phyloP scores from a whole-genome alignment of 2,888 invertebrate genomes.

The Aphodius sticticus region DNA sequence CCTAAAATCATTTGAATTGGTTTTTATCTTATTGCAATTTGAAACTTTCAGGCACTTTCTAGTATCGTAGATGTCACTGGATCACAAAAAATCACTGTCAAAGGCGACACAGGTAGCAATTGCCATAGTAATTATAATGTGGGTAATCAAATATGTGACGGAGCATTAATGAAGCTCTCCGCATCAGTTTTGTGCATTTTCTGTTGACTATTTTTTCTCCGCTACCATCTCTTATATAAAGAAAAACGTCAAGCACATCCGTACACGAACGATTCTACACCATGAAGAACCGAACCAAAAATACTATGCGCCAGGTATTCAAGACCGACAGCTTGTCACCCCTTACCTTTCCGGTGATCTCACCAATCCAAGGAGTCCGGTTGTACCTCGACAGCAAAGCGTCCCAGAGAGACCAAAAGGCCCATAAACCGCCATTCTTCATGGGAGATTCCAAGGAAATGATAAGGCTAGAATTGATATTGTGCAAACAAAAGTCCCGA shows the following conservation, averaged over 20 bases:
- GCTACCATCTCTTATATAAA: background rate
- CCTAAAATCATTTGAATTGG: no score
- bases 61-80: no score
- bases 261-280: background rate
- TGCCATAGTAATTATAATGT: background rate
- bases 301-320: background rate
- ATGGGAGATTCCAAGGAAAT: background rate
- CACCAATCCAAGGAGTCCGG: conserved; percentile 30
- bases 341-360: background rate
- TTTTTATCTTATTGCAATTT: no score
- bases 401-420: background rate
- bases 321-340: background rate
- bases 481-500: background rate
- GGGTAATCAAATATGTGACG: background rate
- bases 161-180: background rate
- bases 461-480: background rate
- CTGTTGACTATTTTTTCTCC: background rate
- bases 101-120: no score
- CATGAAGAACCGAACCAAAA: background rate
- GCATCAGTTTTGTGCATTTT: background rate
- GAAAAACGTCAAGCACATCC: no score
- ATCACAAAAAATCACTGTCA: no score
- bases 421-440: background rate
- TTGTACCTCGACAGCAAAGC: conserved; percentile 31
- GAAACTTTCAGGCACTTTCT: no score